phyloP scores from a whole-genome alignment of 2,888 invertebrate species.

The Drosophila borealis region DNA sequence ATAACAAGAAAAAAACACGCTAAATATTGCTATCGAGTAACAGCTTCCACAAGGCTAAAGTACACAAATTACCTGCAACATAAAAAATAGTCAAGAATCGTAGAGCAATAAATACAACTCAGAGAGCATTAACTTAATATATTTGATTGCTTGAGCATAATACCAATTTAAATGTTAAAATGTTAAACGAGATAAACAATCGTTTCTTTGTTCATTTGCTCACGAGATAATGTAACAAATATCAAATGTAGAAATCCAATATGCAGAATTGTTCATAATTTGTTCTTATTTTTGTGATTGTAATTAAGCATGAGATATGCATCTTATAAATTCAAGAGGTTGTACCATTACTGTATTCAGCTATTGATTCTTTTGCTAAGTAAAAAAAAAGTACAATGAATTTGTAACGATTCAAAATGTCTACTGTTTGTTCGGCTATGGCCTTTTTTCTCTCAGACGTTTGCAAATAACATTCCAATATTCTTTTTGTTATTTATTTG shows the following conservation, averaged over 20 bases:
- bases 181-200: constrained; percentile 44
- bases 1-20: constrained; percentile 31
- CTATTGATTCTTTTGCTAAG: background rate
- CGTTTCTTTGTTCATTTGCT: constrained; percentile 27
- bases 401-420: constrained; percentile 2
- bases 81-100: constrained; percentile 37
- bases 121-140: constrained; percentile 43
- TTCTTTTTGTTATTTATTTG: background rate
- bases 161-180: constrained; percentile 52
- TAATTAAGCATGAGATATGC: constrained; percentile 8
- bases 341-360: no score
- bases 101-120: constrained; percentile 67
- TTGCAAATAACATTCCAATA: constrained; percentile 2
- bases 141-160: constrained; percentile 50
- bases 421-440: constrained; percentile 8
- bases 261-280: constrained; percentile 37
- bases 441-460: background rate
- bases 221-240: constrained; percentile 20
- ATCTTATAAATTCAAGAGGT: background rate
- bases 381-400: background rate
- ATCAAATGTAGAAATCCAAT: constrained; percentile 15
- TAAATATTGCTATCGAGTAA: constrained; percentile 17
- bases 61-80: constrained; percentile 49
- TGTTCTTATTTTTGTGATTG: constrained; percentile 1
- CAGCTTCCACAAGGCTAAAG: constrained; percentile 44